A percentile compares a stretch with the other conserved stretches of the same genome.
Conservation (phyloP, 2,888 invertebrate genomes). For the Dilophus febrilis region DNA sequence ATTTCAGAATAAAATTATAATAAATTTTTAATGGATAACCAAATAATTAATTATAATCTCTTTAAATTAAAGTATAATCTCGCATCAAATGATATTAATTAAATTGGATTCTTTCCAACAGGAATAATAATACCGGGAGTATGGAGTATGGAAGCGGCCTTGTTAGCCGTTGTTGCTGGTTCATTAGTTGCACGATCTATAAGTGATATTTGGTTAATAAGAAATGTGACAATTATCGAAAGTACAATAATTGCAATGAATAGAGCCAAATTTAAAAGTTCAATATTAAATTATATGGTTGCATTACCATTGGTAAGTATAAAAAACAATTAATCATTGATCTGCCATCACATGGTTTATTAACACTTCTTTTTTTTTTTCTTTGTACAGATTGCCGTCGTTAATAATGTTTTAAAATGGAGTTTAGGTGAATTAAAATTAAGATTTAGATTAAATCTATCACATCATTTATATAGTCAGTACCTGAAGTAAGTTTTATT, state of each 20-base stretch:
- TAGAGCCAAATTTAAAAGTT: conserved; percentile 50
- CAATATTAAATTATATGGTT: conserved; percentile 59
- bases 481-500: conserved; percentile 65
- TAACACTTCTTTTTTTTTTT: no score
- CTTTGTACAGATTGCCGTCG: conserved; percentile 63
- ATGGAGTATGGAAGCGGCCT: conserved; percentile 57
- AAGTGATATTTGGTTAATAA: conserved; percentile 96
- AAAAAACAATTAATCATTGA: no score
- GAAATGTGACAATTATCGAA: conserved; percentile 84
- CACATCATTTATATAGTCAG: conserved; percentile 71
- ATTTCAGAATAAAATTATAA: no score
- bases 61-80: no score
- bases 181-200: conserved; percentile 76
- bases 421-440: conserved; percentile 87
- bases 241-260: conserved; percentile 88
- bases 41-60: no score
- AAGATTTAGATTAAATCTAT: conserved; percentile 74
- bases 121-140: conserved; percentile 65
- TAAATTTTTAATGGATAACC: no score
- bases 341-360: no score
- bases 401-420: conserved; percentile 89
- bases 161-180: conserved; percentile 54
- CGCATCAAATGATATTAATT: no score
- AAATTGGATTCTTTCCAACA: no score
- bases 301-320: conserved; percentile 71